Conservation (phyloP, 2,888 invertebrate species). For the Sarcophaga carnaria region DNA sequence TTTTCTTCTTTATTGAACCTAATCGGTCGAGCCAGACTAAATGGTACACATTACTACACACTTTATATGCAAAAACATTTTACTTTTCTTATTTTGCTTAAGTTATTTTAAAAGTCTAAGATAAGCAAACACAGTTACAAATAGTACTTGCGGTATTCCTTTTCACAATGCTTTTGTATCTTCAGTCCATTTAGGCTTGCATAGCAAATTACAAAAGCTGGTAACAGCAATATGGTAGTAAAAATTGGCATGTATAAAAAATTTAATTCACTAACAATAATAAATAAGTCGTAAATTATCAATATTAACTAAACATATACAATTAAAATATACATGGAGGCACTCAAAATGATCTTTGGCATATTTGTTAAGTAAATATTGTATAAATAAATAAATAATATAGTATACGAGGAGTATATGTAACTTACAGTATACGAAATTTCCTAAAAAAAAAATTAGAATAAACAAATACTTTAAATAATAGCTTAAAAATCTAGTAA, state of each 20-base stretch:
- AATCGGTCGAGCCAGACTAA: neutral
- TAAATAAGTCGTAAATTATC: conserved; percentile 1
- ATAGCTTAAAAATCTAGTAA: conserved; percentile 26
- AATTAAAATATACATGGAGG: conserved; percentile 55
- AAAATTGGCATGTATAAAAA: neutral
- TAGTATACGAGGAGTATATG: neutral
- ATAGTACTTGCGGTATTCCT: too few relatives aligned
- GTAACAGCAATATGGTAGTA: neutral
- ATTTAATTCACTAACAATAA: neutral
- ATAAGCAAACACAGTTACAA: too few relatives aligned
- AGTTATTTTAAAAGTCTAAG: too few relatives aligned
- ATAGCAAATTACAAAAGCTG: neutral
- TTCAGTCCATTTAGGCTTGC: neutral
- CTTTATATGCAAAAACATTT: neutral
- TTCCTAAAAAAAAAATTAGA: conserved; percentile 21
- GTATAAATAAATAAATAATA: neutral
- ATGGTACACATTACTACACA: neutral
- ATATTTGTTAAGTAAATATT: conserved; percentile 1
- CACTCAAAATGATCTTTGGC: conserved; percentile 67
- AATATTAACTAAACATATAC: neutral
- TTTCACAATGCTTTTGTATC: too few relatives aligned
- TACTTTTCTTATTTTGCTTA: too few relatives aligned
- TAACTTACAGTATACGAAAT: conserved; percentile 8
- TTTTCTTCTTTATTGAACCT: neutral
- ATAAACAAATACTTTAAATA: conserved; percentile 24